Base-by-base conservation (phyloP, 2,113 vertebrate species). In the Lophius piscatorius region DNA sequence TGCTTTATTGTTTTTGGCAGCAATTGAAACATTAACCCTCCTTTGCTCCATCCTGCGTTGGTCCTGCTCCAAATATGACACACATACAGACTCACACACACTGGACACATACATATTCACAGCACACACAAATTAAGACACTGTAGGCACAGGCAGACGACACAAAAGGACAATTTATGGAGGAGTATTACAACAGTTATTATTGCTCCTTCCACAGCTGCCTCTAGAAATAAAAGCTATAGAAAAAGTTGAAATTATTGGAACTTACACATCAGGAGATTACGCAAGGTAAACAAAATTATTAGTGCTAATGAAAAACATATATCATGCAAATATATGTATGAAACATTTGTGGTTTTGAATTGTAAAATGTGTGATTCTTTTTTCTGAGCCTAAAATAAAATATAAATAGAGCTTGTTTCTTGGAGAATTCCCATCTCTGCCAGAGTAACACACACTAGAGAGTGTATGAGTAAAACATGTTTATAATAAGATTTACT, bases 1-100 rank as follows among this genome's bases (percentile, higher is more conserved):
- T 74, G 76, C 74, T 82, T 89, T 80, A 88, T 80, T 79, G 87
- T 83, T 86, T 87, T 88, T 92, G 89, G 90, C 89, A 69, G 60
- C 46, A 52, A 82, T 82, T 82, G 88, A 90, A 82, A n/a, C 77
- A 69, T 73, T 76, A 66, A 69, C 63, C 70, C 9, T 75, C 47
- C 41, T 64, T 73, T 64, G 81, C 80, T 69, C 80, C 52, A 75
- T 71, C 55, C 71, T 77, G 65, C 16, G 55, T 75, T 88, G 86
- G 80, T 84, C 51, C 48, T 31, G 63, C 48, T 82, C 81, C 81
- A 87, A 59, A 57, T 52, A 69, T 74, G 20, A 28, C 63, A 42
- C 60, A 64, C 48, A 70, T 39, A 21, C 11, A 21, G 29, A 49
- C 70, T 35, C 52, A 63, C 61, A 65, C 46, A 63, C 68, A 41